Evolutionary conservation across 2,888 invertebrate genomes (phyloP), one percentile per base, ranked within the genome.

Genomic region (Oxytorus armatus): DNA sequence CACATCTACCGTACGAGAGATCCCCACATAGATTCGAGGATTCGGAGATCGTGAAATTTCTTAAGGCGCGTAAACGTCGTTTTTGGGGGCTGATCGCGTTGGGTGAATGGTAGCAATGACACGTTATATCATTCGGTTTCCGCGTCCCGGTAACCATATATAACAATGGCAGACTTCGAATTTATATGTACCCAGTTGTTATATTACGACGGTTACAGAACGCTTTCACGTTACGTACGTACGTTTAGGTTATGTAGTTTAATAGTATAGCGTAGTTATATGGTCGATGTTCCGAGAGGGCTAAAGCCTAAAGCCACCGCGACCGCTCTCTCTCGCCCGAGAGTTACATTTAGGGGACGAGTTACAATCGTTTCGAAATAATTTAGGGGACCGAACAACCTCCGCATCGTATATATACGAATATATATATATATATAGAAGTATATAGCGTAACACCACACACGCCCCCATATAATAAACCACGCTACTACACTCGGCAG

Each of bases 301-400:
- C 73, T 73, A 42, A 33, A 70, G 42, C 42, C 82, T 59, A 75
- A 80, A 80, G 36, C 76, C 75, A 72, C 68, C 68, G 49, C 74
- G 74, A 63, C 68, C 36, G 53, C 47, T 63, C 76, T 77, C 69
- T 68, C 66, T 76, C 55, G 39, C 25, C 47, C 63, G 47, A 47
- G 69, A 65, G 65, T 55, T 39, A 74, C 75, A 66, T 69, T 72
- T 33, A 69, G 78, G 82, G 74, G 78, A 79, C 79, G 79, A 82
- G 84, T 83, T 82, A 79, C 85, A 84, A 85, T 85, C 85, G 84
- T 85, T 88, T 87, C 85, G 88, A 89, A 90, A 90, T 91, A 90
- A 91, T 91, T 90, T 89, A 91, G 90, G 91, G 90, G 90, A 89
- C 89, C 86, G 86, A 82, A 88, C 88, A 83, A 87, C 86, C 87